These are phyloP conservation scores for Philotrypesis tridentata DNA, from an alignment of 1,140 invertebrate species.

Conservation along the genomic window DNA sequence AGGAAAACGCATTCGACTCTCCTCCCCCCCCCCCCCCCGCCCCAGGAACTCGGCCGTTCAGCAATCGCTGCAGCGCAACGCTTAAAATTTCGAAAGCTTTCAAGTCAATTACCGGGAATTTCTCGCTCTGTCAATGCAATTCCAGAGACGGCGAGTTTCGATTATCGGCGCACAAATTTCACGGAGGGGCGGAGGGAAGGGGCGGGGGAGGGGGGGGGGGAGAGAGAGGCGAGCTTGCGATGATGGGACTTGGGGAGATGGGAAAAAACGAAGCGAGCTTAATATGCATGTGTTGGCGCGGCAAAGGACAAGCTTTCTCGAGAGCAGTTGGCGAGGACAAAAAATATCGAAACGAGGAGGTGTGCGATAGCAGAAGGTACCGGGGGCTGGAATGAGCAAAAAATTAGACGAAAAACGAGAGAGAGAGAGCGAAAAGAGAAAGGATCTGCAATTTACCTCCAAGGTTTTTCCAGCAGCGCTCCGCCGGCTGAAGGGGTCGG, in stretches of 20 bases:
- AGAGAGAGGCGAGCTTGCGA: background rate
- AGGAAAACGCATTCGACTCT: background rate
- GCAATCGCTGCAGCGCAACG: background rate
- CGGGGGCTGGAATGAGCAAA: background rate
- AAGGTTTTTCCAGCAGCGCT: too few relatives aligned
- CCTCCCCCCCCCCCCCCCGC: too few relatives aligned
- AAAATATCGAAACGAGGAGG: background rate
- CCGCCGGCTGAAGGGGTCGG: too few relatives aligned
- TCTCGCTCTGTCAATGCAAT: slow-evolving; percentile 14
- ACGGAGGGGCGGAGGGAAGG: too few relatives aligned
- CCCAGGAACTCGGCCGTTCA: background rate
- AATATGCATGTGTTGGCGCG: too few relatives aligned
- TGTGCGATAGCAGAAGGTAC: background rate
- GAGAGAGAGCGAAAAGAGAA: too few relatives aligned
- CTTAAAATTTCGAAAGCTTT: slow-evolving; percentile 15
- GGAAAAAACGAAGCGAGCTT: background rate
- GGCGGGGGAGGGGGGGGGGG: too few relatives aligned
- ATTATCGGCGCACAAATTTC: slow-evolving; percentile 11
- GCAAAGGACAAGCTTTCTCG: too few relatives aligned
- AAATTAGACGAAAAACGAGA: background rate
- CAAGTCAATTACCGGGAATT: slow-evolving; percentile 19
- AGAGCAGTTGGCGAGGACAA: too few relatives aligned
- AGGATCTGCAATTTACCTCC: too few relatives aligned
- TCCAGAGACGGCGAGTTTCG: background rate
- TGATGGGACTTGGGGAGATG: background rate